phyloP scores from a whole-genome alignment of 2,113 vertebrate genomes.

The Artemisiospiza belli region DNA sequence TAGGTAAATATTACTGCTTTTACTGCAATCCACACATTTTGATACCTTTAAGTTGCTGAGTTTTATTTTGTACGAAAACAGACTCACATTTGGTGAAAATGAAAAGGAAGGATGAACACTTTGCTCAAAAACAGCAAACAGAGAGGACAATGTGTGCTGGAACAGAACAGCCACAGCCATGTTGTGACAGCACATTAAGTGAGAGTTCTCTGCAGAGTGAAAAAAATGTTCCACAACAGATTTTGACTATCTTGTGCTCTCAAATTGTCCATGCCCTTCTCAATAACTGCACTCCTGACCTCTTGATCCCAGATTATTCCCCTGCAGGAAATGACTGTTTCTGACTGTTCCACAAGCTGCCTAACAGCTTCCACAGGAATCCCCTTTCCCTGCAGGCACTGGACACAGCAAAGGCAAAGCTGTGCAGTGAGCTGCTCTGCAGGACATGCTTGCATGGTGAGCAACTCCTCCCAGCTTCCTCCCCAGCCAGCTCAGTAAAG shows the following conservation, averaged over 20 bases:
- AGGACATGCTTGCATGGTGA: neutral
- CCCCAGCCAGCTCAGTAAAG: neutral
- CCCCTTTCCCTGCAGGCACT: neutral
- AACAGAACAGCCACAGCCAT: neutral
- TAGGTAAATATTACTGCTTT: neutral
- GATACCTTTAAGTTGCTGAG: neutral
- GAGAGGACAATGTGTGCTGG: neutral
- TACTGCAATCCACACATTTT: neutral
- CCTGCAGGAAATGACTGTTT: neutral
- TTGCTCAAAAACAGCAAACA: neutral
- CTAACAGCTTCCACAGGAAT: slow-evolving; percentile 10
- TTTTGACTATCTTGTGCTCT: neutral
- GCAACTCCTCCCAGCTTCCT: neutral
- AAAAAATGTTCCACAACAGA: neutral
- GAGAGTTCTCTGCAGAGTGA: neutral
- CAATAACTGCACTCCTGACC: neutral
- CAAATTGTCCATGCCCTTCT: neutral
- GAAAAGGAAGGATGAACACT: neutral
- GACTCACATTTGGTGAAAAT: neutral
- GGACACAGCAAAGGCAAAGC: neutral
- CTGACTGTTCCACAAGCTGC: neutral
- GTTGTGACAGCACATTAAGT: neutral
- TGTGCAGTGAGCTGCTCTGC: neutral
- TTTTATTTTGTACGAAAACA: neutral
- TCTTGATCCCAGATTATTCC: neutral